Base-by-base conservation (phyloP, 2,888 invertebrate species). In the Selenia dentaria region DNA sequence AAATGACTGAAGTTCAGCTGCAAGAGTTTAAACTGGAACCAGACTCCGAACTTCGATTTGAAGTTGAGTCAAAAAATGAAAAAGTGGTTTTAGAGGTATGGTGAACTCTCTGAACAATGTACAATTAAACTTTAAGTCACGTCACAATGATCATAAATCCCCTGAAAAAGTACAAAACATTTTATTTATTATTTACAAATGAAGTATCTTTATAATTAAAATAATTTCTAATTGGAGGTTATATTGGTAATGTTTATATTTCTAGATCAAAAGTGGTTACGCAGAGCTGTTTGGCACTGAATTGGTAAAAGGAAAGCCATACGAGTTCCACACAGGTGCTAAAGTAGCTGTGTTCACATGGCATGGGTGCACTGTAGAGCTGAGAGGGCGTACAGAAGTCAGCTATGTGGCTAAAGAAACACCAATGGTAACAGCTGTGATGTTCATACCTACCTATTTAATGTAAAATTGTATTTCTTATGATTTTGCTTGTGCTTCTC, bases 201-300 rank as follows among this genome's bases (percentile, higher is more conserved):
- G 2, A 16, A 16, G 3, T 16, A 16, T 2, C 2, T 16, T 16
- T 4, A 16, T 16, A 3, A 3, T 16, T 16, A 16, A 3, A 16
- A 16, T 16, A 16, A 4, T 16, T 16, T 16, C 2, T 16, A 16
- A 2, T 16, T 16, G 2, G 40, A 35, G 39, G 50, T 42, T 53
- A 43, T 51, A 13, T 31, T 37, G 8, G 2, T 28, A 24, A 47
- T 12, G 13, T 41, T 24, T 34, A 35, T 41, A 16, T 64, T 62
- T 76, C 25, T 78, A 98, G 95, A 89, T 99, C 51, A 94, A 96
- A 73, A 94, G 93, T 65, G 99, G 99, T 0, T 93, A 95, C 65
- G 99, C 98, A 0, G 99, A 99, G 89, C 93, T 99, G 28, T 99
- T 99, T 87, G 99, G 99, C 0, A 97, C 98, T 0, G 99, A 99